Evolutionary conservation across 2,888 invertebrate species (phyloP).

Genomic region (Abscondita cerata): DNA sequence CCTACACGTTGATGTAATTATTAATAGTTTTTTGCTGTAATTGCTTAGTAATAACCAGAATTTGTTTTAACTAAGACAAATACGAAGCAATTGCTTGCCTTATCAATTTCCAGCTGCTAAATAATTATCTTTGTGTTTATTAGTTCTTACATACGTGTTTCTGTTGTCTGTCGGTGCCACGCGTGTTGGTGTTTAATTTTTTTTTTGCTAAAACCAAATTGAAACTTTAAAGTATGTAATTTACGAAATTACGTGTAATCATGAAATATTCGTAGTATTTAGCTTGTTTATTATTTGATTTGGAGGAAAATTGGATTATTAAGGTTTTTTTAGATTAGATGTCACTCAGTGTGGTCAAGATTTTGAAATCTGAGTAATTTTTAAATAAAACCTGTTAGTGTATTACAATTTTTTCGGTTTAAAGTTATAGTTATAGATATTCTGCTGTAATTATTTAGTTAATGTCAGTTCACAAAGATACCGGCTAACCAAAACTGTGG

Average conservation of each 20-base stretch:
- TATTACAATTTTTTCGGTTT: too few relatives aligned
- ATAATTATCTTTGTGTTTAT: conserved; percentile 22
- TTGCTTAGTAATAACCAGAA: neutral
- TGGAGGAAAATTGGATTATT: neutral
- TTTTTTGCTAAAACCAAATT: conserved; percentile 26
- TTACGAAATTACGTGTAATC: conserved; percentile 29
- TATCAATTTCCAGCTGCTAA: conserved; percentile 25
- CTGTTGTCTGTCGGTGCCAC: conserved; percentile 23
- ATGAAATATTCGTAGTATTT: conserved; percentile 23
- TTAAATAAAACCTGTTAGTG: too few relatives aligned
- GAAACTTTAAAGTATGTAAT: conserved; percentile 27
- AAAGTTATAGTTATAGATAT: too few relatives aligned
- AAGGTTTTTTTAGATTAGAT: too few relatives aligned
- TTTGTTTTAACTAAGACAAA: conserved; percentile 13
- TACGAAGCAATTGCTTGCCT: conserved; percentile 1
- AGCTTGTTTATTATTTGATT: neutral
- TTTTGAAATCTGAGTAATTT: too few relatives aligned
- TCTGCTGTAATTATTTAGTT: too few relatives aligned
- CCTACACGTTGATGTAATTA: too few relatives aligned
- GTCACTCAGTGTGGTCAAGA: too few relatives aligned
- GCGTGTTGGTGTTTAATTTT: conserved; percentile 28
- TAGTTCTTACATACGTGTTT: conserved; percentile 14
- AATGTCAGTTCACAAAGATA: too few relatives aligned
- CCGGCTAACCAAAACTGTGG: too few relatives aligned
- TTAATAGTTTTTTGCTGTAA: too few relatives aligned